These are phyloP conservation scores for Malachius bipustulatus DNA, from an alignment of 2,888 invertebrate genomes.

Conservation along the genomic window DNA sequence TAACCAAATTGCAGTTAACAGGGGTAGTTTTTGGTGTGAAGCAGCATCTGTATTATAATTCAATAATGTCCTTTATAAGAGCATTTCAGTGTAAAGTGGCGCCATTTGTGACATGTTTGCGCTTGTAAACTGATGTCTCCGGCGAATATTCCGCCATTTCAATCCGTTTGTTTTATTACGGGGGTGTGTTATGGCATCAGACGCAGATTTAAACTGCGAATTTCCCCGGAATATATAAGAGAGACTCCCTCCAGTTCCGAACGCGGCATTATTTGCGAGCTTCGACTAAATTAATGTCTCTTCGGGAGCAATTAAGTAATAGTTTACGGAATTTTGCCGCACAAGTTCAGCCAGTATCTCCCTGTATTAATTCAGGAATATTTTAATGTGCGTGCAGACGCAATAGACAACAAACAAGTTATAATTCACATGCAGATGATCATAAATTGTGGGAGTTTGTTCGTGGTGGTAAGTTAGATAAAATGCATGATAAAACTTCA, in stretches of 20 bases:
- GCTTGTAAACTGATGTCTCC: constrained; percentile 28
- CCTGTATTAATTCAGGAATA: no score
- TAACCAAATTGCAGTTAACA: constrained; percentile 6
- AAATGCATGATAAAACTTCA: no score
- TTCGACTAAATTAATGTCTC: no score
- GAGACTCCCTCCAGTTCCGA: not conserved
- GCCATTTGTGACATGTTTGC: constrained; percentile 29
- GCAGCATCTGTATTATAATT: constrained; percentile 29
- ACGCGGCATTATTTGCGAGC: not conserved
- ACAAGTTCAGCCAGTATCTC: no score
- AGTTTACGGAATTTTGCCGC: no score
- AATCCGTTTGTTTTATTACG: constrained; percentile 27
- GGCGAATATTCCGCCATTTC: constrained; percentile 26
- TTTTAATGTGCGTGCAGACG: no score
- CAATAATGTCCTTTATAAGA: constrained; percentile 29
- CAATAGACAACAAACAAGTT: no score
- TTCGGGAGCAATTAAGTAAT: no score
- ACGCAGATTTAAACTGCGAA: constrained; percentile 17
- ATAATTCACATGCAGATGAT: no score
- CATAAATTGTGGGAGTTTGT: no score
- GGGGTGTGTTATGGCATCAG: constrained; percentile 19
- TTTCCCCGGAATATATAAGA: not conserved
- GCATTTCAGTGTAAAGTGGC: constrained; percentile 30
- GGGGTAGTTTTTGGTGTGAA: constrained; percentile 20
- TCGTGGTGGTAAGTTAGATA: no score